Conservation (phyloP, 2,888 invertebrate genomes). For the Amphipyra tragopoginis region DNA sequence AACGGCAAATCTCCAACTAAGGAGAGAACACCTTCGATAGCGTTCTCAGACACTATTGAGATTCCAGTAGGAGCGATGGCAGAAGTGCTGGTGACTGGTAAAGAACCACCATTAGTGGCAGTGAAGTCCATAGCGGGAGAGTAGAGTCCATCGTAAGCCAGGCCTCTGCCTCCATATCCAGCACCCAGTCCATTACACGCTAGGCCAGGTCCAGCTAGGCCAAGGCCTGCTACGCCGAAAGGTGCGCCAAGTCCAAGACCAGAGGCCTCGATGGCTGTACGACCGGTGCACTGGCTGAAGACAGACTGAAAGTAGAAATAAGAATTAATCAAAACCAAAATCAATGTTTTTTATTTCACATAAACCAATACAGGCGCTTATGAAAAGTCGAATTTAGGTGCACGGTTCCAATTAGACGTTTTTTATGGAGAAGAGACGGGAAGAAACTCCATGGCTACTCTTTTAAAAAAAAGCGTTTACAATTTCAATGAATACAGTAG, state of each 20-base stretch:
- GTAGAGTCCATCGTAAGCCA: constrained; percentile 1
- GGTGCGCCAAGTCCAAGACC: constrained; percentile 9
- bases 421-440: no score
- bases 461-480: no score
- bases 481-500: no score
- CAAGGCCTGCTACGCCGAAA: background rate
- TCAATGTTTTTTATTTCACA: no score
- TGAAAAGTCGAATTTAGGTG: no score
- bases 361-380: no score
- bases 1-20: constrained; percentile 44
- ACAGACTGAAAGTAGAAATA: constrained; percentile 29
- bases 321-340: background rate
- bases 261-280: constrained; percentile 15
- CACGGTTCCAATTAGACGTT: no score
- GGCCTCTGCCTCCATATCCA: background rate
- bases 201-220: constrained; percentile 3
- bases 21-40: constrained; percentile 40
- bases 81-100: constrained; percentile 30
- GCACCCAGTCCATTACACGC: constrained; percentile 20
- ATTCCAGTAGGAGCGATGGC: constrained; percentile 15
- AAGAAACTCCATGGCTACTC: no score
- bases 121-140: constrained; percentile 8
- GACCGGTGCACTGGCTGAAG: constrained; percentile 39
- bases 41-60: constrained; percentile 27
- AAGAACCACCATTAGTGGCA: constrained; percentile 24